Base-by-base conservation (phyloP, 2,797 vertebrate genomes). In the Austrolebias charrua region DNA sequence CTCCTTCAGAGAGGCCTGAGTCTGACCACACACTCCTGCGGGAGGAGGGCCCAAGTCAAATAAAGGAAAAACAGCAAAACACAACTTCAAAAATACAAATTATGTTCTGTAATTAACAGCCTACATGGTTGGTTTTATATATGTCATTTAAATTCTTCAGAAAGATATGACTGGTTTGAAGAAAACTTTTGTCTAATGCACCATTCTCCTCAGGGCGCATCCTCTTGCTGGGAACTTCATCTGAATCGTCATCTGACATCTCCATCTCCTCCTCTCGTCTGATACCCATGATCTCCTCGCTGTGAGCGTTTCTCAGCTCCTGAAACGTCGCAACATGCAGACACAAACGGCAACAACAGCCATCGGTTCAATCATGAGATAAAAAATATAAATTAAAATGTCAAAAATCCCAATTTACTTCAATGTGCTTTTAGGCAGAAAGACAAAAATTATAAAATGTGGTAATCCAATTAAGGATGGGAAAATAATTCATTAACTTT, bases 221-320 rank as follows among this genome's bases (percentile, higher is more conserved):
- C 80, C 92, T 96, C 88, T 98, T 98, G 56, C 88, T 93, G 42
- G 95, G 94, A 63, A 90, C 94, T 82, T 96, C 94, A 28, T 92
- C 93, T 1, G 82, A 91, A 70, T 98, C 96, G 15, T 98, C 96
- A 24, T 99, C 97, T 0, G 97, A 99, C 97, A 98, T 97, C 87
- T 99, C 97, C 96, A 98, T 99, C 80, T 98, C 96, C 80, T 99
- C 96, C 79, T 99, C 96, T 0, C 95, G 91, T 0, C 97, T 91
- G 77, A 97, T 97, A 56, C 96, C 96, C 96, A 98, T 97, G 73
- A 99, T 94, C 70, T 98, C 96, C 63, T 99, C 97, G 15, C 95
- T 97, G 81, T 99, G 96, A 65, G 96, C 96, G 4, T 95, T 96
- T 71, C 95, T 93, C 76, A 99, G 93, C 85, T 99, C 96, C 97